Evolutionary conservation across 2,797 vertebrate genomes (phyloP).

Genomic region (Darevskia mixta): DNA sequence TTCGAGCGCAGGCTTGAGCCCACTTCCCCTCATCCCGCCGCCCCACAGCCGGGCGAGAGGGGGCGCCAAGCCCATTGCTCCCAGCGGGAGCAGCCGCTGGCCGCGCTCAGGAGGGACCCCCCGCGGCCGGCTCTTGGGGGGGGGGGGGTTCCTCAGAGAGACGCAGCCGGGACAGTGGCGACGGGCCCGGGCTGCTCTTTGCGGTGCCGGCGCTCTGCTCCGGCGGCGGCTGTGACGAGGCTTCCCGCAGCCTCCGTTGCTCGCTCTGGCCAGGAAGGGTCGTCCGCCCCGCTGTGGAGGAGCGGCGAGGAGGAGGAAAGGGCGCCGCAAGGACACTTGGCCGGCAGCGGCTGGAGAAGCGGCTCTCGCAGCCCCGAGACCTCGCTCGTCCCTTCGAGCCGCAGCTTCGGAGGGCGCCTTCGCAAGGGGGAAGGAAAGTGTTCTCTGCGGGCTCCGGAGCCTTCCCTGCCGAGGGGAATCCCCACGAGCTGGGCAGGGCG

Average conservation of each 20-base stretch:
- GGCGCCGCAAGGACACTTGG: neutral
- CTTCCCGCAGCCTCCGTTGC: neutral
- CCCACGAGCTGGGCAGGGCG: neutral
- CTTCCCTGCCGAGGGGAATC: neutral
- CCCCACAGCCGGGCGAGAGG: neutral
- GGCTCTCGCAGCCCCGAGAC: too few species aligned
- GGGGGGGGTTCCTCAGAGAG: neutral
- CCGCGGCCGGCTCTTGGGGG: too few species aligned
- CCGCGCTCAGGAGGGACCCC: neutral
- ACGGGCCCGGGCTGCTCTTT: neutral
- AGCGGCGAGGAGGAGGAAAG: neutral
- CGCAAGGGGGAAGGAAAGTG: neutral
- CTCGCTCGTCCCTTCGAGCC: neutral
- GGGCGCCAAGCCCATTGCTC: neutral
- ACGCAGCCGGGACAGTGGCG: neutral
- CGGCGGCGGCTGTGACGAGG: neutral
- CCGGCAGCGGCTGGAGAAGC: neutral
- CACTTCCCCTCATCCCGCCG: neutral
- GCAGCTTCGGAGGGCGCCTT: neutral
- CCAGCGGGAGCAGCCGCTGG: neutral
- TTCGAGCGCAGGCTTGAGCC: neutral
- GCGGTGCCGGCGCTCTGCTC: too few species aligned
- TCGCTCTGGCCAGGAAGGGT: neutral
- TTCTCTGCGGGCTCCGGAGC: neutral
- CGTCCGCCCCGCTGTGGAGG: neutral